phyloP scores from a whole-genome alignment of 2,888 invertebrate genomes.

The Callimorpha dominula region DNA sequence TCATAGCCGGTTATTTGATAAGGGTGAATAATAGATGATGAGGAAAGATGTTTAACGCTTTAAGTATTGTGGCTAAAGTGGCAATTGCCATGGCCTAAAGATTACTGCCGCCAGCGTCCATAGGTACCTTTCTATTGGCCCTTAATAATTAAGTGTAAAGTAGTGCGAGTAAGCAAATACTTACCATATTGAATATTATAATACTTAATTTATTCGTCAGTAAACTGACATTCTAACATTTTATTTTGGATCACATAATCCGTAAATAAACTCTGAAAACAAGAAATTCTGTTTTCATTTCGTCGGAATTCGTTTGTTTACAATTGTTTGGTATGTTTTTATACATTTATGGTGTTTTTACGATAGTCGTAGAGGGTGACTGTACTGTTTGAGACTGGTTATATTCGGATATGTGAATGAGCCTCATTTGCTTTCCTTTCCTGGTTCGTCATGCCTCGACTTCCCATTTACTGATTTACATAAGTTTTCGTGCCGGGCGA shows the following conservation, averaged over 20 bases:
- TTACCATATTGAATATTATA: too few relatives aligned
- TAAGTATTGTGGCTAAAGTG: too few relatives aligned
- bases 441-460: constrained; percentile 33
- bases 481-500: constrained; percentile 56
- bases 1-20: background rate
- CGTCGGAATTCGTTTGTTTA: constrained; percentile 44
- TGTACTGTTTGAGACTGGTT: constrained; percentile 42
- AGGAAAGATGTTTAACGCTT: background rate
- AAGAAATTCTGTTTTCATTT: constrained; percentile 37
- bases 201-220: background rate
- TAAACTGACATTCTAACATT: constrained; percentile 5
- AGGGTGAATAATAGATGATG: background rate
- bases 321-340: constrained; percentile 50
- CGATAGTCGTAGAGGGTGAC: constrained; percentile 48
- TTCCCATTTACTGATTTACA: constrained; percentile 53
- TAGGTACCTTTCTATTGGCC: too few relatives aligned
- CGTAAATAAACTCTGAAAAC: constrained; percentile 18
- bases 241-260: constrained; percentile 10
- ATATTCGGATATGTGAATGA: constrained; percentile 52
- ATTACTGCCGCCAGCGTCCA: too few relatives aligned
- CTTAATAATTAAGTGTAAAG: too few relatives aligned
- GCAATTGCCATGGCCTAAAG: too few relatives aligned
- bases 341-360: constrained; percentile 53
- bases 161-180: background rate
- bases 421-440: constrained; percentile 43